These are phyloP conservation scores for Erethizon dorsatum DNA, from an alignment of 2,797 vertebrate genomes.

Conservation along the genomic window DNA sequence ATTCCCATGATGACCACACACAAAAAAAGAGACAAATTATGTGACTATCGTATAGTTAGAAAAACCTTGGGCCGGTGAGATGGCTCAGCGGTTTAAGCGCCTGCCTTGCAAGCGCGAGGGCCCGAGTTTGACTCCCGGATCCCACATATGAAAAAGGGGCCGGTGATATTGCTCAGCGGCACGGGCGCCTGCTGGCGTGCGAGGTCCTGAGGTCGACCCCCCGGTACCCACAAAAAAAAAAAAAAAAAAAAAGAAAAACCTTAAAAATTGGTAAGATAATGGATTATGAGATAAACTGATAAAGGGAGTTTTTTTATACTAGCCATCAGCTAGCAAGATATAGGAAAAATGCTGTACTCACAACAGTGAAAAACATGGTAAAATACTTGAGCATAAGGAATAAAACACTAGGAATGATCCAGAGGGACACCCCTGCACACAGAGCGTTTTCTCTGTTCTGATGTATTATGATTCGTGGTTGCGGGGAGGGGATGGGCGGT, in stretches of 20 bases:
- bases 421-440: not conserved
- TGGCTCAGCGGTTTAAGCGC: too few relatives aligned
- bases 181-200: too few relatives aligned
- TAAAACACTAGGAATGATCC: not conserved
- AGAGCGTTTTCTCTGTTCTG: conserved; percentile 24
- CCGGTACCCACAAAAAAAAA: too few relatives aligned
- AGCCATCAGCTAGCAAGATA: conserved; percentile 48
- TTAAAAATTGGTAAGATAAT: conserved; percentile 24
- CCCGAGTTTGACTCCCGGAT: too few relatives aligned
- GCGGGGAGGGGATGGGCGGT: not conserved
- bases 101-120: too few relatives aligned
- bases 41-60: not conserved
- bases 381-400: not conserved
- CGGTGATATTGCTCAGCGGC: too few relatives aligned
- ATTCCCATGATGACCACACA: conserved; percentile 3
- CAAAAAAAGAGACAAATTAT: not conserved
- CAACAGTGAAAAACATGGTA: not conserved
- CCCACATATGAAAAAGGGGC: too few relatives aligned
- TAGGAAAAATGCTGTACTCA: not conserved
- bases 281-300: conserved; percentile 30
- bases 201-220: too few relatives aligned
- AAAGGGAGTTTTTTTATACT: not conserved
- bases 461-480: not conserved
- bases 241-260: too few relatives aligned
- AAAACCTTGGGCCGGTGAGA: too few relatives aligned